Evolutionary conservation across 2,888 invertebrate genomes (phyloP).

Genomic region (Aphodius granarius): DNA sequence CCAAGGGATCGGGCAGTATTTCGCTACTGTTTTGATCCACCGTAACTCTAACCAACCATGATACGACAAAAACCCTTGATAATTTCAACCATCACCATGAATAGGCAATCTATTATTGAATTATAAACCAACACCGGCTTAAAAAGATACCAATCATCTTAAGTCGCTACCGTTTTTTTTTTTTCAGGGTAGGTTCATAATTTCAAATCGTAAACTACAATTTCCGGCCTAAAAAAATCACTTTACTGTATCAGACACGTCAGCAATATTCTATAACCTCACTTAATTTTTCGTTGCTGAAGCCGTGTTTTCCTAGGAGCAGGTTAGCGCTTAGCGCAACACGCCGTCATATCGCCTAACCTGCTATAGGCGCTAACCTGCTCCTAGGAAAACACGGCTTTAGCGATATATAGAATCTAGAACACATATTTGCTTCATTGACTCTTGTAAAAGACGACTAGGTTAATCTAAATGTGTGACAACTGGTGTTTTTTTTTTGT

Average conservation of each 20-base stretch:
- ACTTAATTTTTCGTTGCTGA: too few species aligned
- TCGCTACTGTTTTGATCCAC: conserved; percentile 32
- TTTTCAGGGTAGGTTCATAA: background rate
- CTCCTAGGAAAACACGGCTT: too few species aligned
- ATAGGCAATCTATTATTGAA: background rate
- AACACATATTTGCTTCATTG: background rate
- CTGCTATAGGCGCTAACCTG: too few species aligned
- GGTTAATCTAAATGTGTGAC: background rate
- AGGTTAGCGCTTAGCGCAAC: too few species aligned
- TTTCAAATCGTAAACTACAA: background rate
- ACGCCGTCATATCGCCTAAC: too few species aligned
- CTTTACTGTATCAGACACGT: too few species aligned
- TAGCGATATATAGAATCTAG: too few species aligned
- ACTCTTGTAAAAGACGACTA: background rate
- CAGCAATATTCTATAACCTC: too few species aligned
- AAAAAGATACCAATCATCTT: background rate
- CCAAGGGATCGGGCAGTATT: conserved; percentile 22
- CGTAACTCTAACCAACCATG: conserved; percentile 28
- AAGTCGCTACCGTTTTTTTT: background rate
- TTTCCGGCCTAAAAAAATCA: background rate
- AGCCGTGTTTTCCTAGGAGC: too few species aligned
- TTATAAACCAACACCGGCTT: background rate
- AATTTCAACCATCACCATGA: background rate
- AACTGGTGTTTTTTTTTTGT: background rate
- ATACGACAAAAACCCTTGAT: background rate